Base-by-base conservation (phyloP, 2,797 vertebrate genomes). In the Sebastes hopkinsi region DNA sequence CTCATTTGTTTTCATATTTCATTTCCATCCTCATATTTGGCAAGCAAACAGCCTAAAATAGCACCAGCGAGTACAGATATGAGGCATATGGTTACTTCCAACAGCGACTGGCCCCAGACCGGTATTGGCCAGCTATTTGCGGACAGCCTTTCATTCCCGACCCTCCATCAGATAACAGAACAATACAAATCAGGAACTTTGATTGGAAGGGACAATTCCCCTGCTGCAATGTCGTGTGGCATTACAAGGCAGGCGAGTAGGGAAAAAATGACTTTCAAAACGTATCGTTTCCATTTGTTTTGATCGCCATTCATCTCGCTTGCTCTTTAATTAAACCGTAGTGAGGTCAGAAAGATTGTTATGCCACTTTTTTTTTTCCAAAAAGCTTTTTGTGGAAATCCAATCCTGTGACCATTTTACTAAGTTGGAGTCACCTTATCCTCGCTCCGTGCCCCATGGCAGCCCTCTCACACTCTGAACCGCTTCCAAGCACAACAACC, bases 401-500 rank as follows among this genome's bases (percentile, higher is more conserved):
- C 71, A 83, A 88, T 90, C 77, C 81, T 65, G 56, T 61, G 54
- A 70, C 77, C 79, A 67, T 87, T 87, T 55, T 61, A 68, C 62
- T 34, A 69, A 74, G 67, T 67, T 34, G 11, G 50, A 87, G 83
- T 91, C 76, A 89, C 80, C 79, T 75, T 83, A 88, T 89, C 72
- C 81, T 68, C 29, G 13, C 75, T 72, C 72, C n/a, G 70, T 87
- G 80, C 88, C 84, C 79, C 56, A 64, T 80, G 69, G 74, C 84
- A 85, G 86, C 71, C 59, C 62, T 82, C 78, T 87, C 59, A 42
- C 55, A 77, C 77, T 83, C 73, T 75, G 77, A 92, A 87, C 71
- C 61, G 3, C 34, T 70, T 92, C 92, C 92, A 95, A 94, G 75
- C 74, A 90, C 87, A 94, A 93, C 92, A 94, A 81, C 8, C 67